These are phyloP conservation scores for Margaritifera margaritifera DNA, from an alignment of 2,888 invertebrate genomes.

Conservation along the genomic window DNA sequence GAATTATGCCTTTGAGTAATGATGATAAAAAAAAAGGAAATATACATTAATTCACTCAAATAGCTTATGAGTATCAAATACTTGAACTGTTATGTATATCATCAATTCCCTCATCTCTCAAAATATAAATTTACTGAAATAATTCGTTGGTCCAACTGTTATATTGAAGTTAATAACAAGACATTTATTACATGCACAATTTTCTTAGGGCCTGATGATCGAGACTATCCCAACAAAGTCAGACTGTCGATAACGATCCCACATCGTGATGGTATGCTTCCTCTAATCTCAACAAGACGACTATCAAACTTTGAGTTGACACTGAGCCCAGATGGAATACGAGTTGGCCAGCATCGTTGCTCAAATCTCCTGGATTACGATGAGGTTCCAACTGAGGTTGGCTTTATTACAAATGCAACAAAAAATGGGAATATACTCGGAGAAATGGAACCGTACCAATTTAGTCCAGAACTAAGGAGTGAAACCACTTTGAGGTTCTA, in stretches of 20 bases:
- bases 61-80: too few relatives aligned
- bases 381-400: slow-evolving; percentile 56
- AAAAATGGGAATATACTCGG: slow-evolving; percentile 53
- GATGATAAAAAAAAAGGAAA: too few relatives aligned
- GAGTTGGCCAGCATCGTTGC: slow-evolving; percentile 69
- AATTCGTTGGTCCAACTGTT: too few relatives aligned
- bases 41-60: too few relatives aligned
- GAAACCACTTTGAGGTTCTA: slow-evolving; percentile 68
- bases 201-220: slow-evolving; percentile 63
- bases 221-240: slow-evolving; percentile 66
- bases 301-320: slow-evolving; percentile 71
- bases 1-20: too few relatives aligned
- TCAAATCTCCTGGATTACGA: slow-evolving; percentile 69
- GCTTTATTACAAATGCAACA: slow-evolving; percentile 66
- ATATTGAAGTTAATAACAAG: too few relatives aligned
- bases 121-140: not conserved
- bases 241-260: slow-evolving; percentile 67
- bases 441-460: slow-evolving; percentile 68
- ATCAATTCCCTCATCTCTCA: too few relatives aligned
- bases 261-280: slow-evolving; percentile 72
- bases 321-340: slow-evolving; percentile 66
- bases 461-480: slow-evolving; percentile 53
- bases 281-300: slow-evolving; percentile 68
- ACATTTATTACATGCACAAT: not conserved
- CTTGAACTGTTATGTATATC: too few relatives aligned